A percentile compares a stretch with the other conserved stretches of the same genome.
phyloP scores from a whole-genome alignment of 2,113 vertebrate genomes.

The Lepus timidus region DNA sequence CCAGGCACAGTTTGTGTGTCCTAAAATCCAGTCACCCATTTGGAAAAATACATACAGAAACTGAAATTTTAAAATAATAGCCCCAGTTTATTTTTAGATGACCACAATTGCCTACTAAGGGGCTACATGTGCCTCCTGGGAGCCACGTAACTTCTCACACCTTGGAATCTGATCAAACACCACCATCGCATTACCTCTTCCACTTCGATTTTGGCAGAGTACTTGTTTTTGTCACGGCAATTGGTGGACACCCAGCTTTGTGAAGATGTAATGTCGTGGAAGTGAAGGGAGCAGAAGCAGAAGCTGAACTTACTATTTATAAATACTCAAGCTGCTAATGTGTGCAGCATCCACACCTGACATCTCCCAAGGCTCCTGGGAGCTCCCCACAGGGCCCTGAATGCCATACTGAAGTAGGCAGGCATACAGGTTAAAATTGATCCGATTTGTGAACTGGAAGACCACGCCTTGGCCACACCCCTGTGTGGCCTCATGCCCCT shows the following conservation, averaged over 20 bases:
- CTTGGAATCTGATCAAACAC: not conserved
- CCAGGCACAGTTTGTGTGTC: not conserved
- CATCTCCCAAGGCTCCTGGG: not conserved
- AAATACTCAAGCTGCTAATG: too few relatives aligned
- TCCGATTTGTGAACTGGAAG: too few relatives aligned
- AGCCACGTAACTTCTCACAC: not conserved
- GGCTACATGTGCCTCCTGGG: not conserved
- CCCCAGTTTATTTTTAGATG: not conserved
- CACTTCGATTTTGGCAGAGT: not conserved
- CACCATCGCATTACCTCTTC: not conserved
- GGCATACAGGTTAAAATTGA: too few relatives aligned
- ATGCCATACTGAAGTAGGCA: too few relatives aligned
- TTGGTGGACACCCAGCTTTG: not conserved
- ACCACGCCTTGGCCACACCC: too few relatives aligned
- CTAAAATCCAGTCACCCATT: not conserved
- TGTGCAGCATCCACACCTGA: not conserved
- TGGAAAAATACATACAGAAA: not conserved
- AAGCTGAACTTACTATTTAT: not conserved
- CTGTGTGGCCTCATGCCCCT: too few relatives aligned
- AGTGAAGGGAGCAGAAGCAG: not conserved
- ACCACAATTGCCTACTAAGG: not conserved
- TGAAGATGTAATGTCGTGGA: not conserved
- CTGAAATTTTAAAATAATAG: not conserved
- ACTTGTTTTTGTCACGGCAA: not conserved
- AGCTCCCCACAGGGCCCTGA: too few relatives aligned